Percentiles rank a stretch among this genome's conserved stretches.
These are phyloP conservation scores for Struthidea cinerea DNA, from an alignment of 2,113 vertebrate species.

Conservation along the genomic window DNA sequence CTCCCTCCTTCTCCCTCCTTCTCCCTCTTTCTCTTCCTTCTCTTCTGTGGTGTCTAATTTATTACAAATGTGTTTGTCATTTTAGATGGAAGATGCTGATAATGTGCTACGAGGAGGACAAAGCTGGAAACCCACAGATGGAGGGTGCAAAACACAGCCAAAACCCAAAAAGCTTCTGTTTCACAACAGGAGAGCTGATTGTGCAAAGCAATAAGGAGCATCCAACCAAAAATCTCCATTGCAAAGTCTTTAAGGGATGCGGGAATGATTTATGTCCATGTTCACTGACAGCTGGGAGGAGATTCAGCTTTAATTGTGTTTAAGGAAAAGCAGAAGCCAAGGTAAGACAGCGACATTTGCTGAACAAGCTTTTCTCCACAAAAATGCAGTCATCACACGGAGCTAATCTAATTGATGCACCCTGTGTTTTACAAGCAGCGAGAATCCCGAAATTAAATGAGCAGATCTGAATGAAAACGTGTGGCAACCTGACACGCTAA, in stretches of 20 bases:
- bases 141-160: neutral
- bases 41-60: neutral
- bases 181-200: neutral
- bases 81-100: neutral
- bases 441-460: constrained; percentile 24
- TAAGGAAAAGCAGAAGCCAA: neutral
- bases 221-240: neutral
- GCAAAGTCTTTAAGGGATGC: neutral
- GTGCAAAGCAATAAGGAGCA: no score
- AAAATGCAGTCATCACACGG: rapidly evolving
- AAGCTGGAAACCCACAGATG: neutral
- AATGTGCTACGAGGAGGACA: neutral
- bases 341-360: neutral
- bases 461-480: neutral
- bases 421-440: neutral
- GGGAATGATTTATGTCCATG: rapidly evolving
- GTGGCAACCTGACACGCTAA: neutral
- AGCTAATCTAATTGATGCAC: neutral
- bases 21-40: neutral
- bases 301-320: rapidly evolving
- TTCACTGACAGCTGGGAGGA: neutral
- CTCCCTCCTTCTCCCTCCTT: neutral
- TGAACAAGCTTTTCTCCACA: neutral
- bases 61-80: rapidly evolving
- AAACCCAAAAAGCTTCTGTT: neutral